These are phyloP conservation scores for Hetaerina americana DNA, from an alignment of 1,140 invertebrate genomes.

Conservation along the genomic window DNA sequence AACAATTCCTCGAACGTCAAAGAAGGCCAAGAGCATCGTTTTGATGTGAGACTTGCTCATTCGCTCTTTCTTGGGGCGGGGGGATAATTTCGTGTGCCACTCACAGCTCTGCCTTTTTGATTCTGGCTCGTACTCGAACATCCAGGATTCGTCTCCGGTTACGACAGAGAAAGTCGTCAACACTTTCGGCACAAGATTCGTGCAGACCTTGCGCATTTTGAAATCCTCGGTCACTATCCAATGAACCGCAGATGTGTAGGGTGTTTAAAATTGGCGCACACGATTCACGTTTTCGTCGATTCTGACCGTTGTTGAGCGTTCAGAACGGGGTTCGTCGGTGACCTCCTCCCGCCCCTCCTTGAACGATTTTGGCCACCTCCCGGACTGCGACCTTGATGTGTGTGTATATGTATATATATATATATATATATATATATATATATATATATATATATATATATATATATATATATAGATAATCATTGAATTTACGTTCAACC, in stretches of 20 bases:
- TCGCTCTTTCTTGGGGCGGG: conserved; percentile 4
- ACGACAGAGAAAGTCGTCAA: too few relatives aligned
- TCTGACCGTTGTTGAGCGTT: background rate
- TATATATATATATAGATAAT: too few relatives aligned
- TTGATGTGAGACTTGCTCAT: conserved; percentile 7
- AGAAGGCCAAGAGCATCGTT: conserved; percentile 3
- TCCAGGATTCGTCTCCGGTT: too few relatives aligned
- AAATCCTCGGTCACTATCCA: background rate
- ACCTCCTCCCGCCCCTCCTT: background rate
- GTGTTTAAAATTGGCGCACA: too few relatives aligned
- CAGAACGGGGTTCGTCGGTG: conserved; percentile 1
- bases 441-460: too few relatives aligned
- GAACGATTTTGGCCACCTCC: background rate
- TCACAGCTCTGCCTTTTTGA: conserved; percentile 1
- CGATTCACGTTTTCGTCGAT: too few relatives aligned
- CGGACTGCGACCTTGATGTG: background rate
- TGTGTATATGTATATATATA: too few relatives aligned
- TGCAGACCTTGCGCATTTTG: too few relatives aligned
- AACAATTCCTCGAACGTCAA: background rate
- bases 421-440: too few relatives aligned
- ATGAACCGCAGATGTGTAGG: conserved; percentile 3
- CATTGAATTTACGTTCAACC: too few relatives aligned
- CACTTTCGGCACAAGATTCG: background rate
- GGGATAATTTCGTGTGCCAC: background rate
- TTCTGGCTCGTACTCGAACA: conserved; percentile 2